A percentile compares a stretch with the other conserved stretches of the same genome.
Conservation (phyloP, 2,888 invertebrate species). For the Aromia moschata region DNA sequence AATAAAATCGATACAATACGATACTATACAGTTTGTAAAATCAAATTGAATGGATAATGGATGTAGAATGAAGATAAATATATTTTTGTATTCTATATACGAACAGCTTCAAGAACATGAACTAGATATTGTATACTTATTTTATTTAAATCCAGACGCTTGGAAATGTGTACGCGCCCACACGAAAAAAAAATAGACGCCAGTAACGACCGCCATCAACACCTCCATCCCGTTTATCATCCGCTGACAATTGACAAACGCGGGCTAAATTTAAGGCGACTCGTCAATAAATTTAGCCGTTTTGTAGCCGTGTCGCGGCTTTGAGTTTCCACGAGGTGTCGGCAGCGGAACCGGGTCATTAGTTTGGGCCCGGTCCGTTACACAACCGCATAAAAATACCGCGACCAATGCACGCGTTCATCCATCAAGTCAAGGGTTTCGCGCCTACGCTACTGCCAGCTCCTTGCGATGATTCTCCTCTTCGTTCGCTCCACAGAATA, state of each 20-base stretch:
- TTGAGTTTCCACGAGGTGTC: slow-evolving; percentile 18
- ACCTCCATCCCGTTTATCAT: slow-evolving; percentile 1
- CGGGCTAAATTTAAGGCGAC: slow-evolving; percentile 20
- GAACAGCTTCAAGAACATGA: too few species aligned
- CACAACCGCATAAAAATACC: slow-evolving; percentile 43
- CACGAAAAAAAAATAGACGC: neutral
- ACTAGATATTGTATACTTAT: too few species aligned
- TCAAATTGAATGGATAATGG: too few species aligned
- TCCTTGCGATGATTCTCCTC: neutral
- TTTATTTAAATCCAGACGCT: too few species aligned
- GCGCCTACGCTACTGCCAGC: slow-evolving; percentile 11
- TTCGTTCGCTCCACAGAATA: neutral
- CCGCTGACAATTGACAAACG: slow-evolving; percentile 12
- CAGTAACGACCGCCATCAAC: neutral
- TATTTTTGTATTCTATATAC: too few species aligned
- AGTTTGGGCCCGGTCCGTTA: slow-evolving; percentile 37
- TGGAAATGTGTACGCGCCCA: neutral
- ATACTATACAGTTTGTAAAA: too few species aligned
- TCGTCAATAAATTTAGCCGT: slow-evolving; percentile 16
- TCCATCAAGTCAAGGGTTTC: slow-evolving; percentile 23
- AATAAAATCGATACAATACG: too few species aligned
- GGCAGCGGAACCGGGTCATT: slow-evolving; percentile 41
- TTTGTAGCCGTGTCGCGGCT: slow-evolving; percentile 2
- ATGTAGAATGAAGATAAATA: too few species aligned
- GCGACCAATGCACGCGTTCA: slow-evolving; percentile 37